Base-by-base conservation (phyloP, 1,140 invertebrate genomes). In the Conopomorpha cramerella region DNA sequence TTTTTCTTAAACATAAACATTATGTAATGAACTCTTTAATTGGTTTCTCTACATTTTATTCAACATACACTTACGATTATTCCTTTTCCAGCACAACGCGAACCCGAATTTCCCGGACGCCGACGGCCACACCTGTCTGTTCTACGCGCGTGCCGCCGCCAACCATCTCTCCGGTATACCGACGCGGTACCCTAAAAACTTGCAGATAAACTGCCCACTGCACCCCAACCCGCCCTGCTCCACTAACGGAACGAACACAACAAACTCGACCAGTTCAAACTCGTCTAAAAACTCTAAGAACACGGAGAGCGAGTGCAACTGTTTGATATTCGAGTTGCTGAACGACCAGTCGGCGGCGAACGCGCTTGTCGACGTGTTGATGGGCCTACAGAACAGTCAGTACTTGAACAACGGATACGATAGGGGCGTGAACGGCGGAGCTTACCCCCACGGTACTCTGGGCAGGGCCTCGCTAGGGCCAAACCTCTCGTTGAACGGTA, bases 41-140 rank as follows among this genome's bases (percentile, higher is more conserved):
- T n/a, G n/a, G n/a, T n/a, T n/a, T n/a, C n/a, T n/a, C n/a, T n/a
- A n/a, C n/a, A n/a, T n/a, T n/a, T n/a, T n/a, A n/a, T n/a, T n/a
- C n/a, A n/a, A n/a, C n/a, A n/a, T n/a, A n/a, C n/a, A n/a, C n/a
- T n/a, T n/a, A n/a, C n/a, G n/a, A n/a, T n/a, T n/a, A n/a, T 27
- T 40, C 34, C 23, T 15, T 37, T 58, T 51, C 8, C 64, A 79
- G 76, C 74, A 79, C 61, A 77, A 79, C 49, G 76, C 68, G 49
- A 77, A 79, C 48, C 73, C 77, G 0, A 77, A 79, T 57, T 70
- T 59, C 49, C 65, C 70, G 16, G 77, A 77, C 45, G 54, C 56
- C 17, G 77, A 77, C 44, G 73, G 73, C 0, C 66, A 76, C 45
- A 63, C 68, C 1, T 79, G 77, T 50, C 60, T 79, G 18, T 76